Conservation (phyloP, 2,888 invertebrate species). For the Cataglyphis albicans region DNA sequence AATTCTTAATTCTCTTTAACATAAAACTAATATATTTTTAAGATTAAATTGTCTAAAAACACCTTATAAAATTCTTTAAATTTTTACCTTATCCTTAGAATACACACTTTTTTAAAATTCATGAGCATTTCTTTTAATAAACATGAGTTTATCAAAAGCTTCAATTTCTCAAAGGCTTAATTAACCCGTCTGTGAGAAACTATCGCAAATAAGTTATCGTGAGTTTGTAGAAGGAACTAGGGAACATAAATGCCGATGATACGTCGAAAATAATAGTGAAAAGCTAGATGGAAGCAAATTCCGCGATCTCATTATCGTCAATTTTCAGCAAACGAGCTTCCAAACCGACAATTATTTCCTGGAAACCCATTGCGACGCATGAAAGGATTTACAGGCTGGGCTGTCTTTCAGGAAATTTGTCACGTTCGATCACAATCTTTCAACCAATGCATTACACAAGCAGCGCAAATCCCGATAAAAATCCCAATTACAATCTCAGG, state of each 20-base stretch:
- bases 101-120: background rate
- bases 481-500: slow-evolving; percentile 40
- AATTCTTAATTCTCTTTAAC: background rate
- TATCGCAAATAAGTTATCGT: slow-evolving; percentile 25
- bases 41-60: background rate
- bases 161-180: slow-evolving; percentile 19
- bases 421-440: slow-evolving; percentile 80
- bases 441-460: background rate
- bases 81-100: background rate
- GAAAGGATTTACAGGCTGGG: slow-evolving; percentile 70
- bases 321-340: slow-evolving; percentile 80
- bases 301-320: slow-evolving; percentile 76
- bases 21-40: background rate
- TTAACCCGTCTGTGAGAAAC: background rate
- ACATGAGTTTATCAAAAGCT: too few relatives aligned
- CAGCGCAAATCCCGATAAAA: background rate
- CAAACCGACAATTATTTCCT: slow-evolving; percentile 76
- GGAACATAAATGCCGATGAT: slow-evolving; percentile 63
- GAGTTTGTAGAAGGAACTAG: slow-evolving; percentile 65
- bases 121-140: background rate
- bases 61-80: background rate
- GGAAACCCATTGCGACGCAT: slow-evolving; percentile 72
- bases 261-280: slow-evolving; percentile 68
- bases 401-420: slow-evolving; percentile 78
- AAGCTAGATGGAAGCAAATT: slow-evolving; percentile 72